Evolutionary conservation across 2,888 invertebrate species (phyloP), one percentile per base, ranked within the genome.

Genomic region (Pilophorus perplexus): DNA sequence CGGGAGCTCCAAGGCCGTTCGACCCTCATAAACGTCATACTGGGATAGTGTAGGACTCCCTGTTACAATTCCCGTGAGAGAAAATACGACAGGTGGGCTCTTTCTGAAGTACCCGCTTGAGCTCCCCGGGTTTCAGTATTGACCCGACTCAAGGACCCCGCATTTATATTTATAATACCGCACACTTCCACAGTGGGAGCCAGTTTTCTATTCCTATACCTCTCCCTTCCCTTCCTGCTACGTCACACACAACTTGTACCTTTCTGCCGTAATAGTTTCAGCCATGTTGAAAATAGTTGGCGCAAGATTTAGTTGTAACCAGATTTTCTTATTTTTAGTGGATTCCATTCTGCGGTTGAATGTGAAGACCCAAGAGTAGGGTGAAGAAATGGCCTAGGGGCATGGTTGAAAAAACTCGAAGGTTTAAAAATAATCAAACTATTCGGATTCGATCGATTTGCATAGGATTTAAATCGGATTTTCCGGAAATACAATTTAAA

Each of bases 171-270:
- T 42, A n/a, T 42, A 42, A 42, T 42, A 12, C 42, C 20, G 16
- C 14, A 42, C 42, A 18, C 6, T 16, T n/a, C 42, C 2, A 42
- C 42, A 16, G 14, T 20, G 8, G 20, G 14, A 18, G 46, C 46
- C 46, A 46, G 46, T 46, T n/a, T n/a, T 46, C 46, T 46, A 46
- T 46, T 46, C 23, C 22, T 46, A 46, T 22, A 46, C 2, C 12
- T n/a, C 12, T 2, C 46, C 44, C 44, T 16, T 16, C 44, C 22
- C 44, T 12, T 8, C 44, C 44, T 16, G 42, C 20, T 42, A 6
- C 20, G n/a, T 42, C 14, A 16, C 8, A 6, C 2, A 2, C 1
- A 8, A 42, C 42, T 6, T 42, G 16, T 18, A 18, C 42, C 8
- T 1, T n/a, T n/a, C n/a, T n/a, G 40, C 16, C 44, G 23, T 44